Evolutionary conservation across 2,797 vertebrate genomes (phyloP), one percentile per base, ranked within the genome.

Genomic region (Scyliorhinus canicula): DNA sequence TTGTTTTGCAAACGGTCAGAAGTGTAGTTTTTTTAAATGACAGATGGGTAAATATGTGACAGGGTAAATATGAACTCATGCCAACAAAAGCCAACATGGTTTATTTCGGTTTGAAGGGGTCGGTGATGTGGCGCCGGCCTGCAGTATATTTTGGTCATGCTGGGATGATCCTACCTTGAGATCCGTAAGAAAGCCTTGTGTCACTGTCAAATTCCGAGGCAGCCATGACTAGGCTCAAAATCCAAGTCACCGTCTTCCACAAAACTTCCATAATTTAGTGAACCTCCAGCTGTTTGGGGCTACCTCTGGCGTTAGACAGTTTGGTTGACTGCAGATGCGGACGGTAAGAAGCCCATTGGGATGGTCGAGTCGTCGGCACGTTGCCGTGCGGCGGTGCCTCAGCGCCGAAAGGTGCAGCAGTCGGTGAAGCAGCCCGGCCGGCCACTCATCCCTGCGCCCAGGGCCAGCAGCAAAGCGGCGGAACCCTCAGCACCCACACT

Each of bases 201-300:
- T 97, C 96, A 97, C 97, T 98, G 96, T 98, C 98, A 97, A 98
- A 98, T 97, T 99, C 98, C 91, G 98, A 98, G 96, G 98, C 98
- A 96, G 98, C 98, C 98, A 99, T 98, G 97, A 98, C 97, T 97
- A 99, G 98, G 98, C 98, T 98, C 97, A 99, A 98, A 97, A 98
- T 99, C 99, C 98, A 99, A 97, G 98, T 98, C 98, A 99, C 98
- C 97, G 97, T 99, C 98, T 98, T 99, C 99, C 98, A 99, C 98
- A 99, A 98, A 98, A 98, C 98, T 98, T 99, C 99, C 99, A 99
- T 99, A 98, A 98, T 99, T 99, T 98, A 98, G 97, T 97, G 97
- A 96, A 97, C 97, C 95, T 98, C 96, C 97, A 97, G 97, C 97
- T 97, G 97, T 74, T 69, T 55, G 96, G 96, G 97, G 97, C 98